phyloP scores from a whole-genome alignment of 2,113 vertebrate species.

The Hymenochirus boettgeri region DNA sequence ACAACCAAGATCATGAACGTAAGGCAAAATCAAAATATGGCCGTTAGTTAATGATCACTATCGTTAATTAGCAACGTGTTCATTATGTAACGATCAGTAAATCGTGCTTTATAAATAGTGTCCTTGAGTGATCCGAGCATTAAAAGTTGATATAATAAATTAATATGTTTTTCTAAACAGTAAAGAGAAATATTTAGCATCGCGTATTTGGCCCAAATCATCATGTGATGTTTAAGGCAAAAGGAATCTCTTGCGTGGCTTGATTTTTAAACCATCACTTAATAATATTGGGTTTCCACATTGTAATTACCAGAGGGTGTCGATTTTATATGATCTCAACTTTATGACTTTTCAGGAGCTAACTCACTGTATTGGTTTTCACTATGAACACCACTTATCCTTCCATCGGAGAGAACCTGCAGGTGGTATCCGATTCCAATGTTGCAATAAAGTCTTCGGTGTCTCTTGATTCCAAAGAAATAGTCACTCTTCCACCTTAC shows the following conservation, averaged over 20 bases:
- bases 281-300: conserved; percentile 53
- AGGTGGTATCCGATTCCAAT: conserved; percentile 98
- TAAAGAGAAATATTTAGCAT: too few species aligned
- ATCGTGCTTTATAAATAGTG: too few species aligned
- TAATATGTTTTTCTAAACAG: too few species aligned
- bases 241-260: conserved; percentile 44
- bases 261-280: conserved; percentile 54
- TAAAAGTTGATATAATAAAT: too few species aligned
- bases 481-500: conserved; percentile 91
- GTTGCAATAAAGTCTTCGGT: conserved; percentile 96
- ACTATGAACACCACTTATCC: conserved; percentile 86
- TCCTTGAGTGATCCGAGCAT: too few species aligned
- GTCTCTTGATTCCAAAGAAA: conserved; percentile 91
- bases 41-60: too few species aligned
- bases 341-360: conserved; percentile 65
- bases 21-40: too few species aligned
- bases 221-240: conserved; percentile 58
- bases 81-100: too few species aligned
- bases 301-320: conserved; percentile 57
- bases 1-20: too few species aligned
- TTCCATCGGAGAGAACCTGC: conserved; percentile 85
- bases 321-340: conserved; percentile 58
- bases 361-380: conserved; percentile 98
- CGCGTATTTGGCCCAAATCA: conserved; percentile 65
- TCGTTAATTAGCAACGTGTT: too few species aligned